Percentiles rank a stretch among this genome's conserved stretches.
These are phyloP conservation scores for Sipha maydis DNA, from an alignment of 2,888 invertebrate species.

Conservation along the genomic window DNA sequence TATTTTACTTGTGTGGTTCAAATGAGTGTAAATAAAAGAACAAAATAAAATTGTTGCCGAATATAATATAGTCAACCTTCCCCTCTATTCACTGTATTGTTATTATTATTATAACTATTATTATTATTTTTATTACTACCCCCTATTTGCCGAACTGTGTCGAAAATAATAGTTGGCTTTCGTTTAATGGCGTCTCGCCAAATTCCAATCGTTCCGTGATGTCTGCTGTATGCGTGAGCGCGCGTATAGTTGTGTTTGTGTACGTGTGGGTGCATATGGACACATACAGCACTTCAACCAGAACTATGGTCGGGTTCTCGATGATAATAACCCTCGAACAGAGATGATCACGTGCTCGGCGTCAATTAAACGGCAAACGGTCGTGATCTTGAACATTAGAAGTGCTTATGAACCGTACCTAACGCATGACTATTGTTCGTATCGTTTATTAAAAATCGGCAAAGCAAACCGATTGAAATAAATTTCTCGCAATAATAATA, in stretches of 20 bases:
- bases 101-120: neutral
- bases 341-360: constrained; percentile 27
- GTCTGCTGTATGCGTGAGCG: neutral
- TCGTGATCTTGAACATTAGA: neutral
- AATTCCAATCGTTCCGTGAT: constrained; percentile 49
- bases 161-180: constrained; percentile 60
- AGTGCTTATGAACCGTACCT: too few relatives aligned
- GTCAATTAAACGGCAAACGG: constrained; percentile 16
- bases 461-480: too few relatives aligned
- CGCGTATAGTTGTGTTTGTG: neutral
- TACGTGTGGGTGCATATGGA: neutral
- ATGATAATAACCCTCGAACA: constrained; percentile 3
- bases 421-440: too few relatives aligned
- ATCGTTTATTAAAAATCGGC: too few relatives aligned
- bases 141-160: constrained; percentile 14
- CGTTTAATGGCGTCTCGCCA: constrained; percentile 46
- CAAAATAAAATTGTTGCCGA: constrained; percentile 8
- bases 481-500: too few relatives aligned
- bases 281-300: neutral
- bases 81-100: constrained; percentile 11
- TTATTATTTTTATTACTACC: neutral
- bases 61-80: neutral
- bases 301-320: neutral
- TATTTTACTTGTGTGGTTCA: neutral
- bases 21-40: neutral